Conservation (phyloP, 2,113 vertebrate genomes). For the Oenanthe oenanthe region DNA sequence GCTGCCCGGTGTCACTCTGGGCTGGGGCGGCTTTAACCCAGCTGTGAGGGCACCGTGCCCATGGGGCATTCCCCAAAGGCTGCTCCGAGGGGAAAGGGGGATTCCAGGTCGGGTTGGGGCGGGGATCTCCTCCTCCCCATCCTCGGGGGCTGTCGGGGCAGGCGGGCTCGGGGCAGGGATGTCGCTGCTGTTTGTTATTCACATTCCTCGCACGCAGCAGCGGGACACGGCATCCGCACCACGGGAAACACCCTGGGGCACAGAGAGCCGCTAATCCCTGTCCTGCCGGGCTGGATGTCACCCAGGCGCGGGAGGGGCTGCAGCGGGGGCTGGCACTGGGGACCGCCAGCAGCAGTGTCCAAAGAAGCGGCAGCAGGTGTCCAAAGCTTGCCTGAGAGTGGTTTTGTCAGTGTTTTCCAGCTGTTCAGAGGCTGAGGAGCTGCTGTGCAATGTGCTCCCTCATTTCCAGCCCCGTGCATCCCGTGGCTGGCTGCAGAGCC, state of each 20-base stretch:
- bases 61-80: background rate
- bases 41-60: no score
- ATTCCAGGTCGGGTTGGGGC: background rate
- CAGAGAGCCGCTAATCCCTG: background rate
- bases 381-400: no score
- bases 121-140: background rate
- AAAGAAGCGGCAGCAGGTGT: background rate
- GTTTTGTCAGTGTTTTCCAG: rapidly evolving
- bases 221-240: background rate
- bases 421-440: background rate
- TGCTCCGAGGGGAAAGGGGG: background rate
- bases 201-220: conserved; percentile 11
- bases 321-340: rapidly evolving
- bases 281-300: background rate
- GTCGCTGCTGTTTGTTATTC: background rate
- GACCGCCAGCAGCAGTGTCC: rapidly evolving
- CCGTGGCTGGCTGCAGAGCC: background rate
- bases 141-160: background rate
- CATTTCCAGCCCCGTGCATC: rapidly evolving
- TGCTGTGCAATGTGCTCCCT: background rate
- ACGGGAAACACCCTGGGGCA: background rate
- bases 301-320: rapidly evolving
- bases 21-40: background rate
- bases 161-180: background rate
- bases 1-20: background rate